A percentile compares a stretch with the other conserved stretches of the same genome.
Evolutionary conservation across 2,888 invertebrate species (phyloP).

Genomic region (Sminthurides aquaticus): DNA sequence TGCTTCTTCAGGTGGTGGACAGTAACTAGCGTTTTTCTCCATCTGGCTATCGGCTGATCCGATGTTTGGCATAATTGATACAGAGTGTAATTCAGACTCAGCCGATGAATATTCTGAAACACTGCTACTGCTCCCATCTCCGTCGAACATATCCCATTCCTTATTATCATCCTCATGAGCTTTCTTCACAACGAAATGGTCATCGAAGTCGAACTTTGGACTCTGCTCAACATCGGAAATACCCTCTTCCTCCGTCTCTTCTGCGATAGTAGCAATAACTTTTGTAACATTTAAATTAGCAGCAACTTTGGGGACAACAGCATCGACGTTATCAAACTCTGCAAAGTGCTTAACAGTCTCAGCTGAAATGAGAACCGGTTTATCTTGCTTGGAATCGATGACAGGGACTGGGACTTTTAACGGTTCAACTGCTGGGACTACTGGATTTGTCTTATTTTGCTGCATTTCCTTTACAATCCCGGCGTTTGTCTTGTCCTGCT

Average conservation of each 20-base stretch:
- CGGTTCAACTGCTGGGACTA: no score
- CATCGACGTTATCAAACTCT: neutral
- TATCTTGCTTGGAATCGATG: no score
- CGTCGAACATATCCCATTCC: constrained; percentile 1
- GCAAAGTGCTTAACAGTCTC: neutral
- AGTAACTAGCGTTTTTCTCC: neutral
- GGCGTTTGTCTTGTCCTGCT: no score
- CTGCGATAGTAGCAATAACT: neutral
- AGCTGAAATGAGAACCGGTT: neutral
- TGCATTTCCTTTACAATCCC: neutral
- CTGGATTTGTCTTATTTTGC: no score
- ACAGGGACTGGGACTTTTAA: no score
- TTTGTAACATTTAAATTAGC: constrained; percentile 1
- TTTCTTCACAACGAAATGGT: constrained; percentile 6
- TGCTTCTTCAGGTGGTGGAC: neutral
- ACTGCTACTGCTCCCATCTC: neutral
- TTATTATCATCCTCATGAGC: neutral
- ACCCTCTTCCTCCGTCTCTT: neutral
- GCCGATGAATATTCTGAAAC: constrained; percentile 3
- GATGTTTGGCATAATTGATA: neutral
- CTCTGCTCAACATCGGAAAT: neutral
- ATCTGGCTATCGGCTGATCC: neutral
- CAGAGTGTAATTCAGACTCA: neutral
- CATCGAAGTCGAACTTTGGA: neutral
- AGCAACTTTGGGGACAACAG: neutral